These are phyloP conservation scores for Lypha dubia DNA, from an alignment of 2,888 invertebrate species.

Conservation along the genomic window DNA sequence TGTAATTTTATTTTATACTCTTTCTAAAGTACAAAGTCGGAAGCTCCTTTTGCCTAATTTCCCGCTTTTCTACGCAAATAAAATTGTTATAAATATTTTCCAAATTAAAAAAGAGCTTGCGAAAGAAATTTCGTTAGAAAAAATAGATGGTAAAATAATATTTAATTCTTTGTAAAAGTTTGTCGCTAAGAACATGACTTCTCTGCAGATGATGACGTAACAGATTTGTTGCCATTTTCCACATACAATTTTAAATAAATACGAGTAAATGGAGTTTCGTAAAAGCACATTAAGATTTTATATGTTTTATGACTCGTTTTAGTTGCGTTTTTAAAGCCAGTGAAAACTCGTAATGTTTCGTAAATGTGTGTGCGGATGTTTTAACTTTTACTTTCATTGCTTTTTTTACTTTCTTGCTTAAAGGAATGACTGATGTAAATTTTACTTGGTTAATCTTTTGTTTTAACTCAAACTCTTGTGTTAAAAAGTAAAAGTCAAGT, in stretches of 20 bases:
- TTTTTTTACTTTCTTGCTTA: background rate
- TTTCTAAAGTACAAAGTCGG: no score
- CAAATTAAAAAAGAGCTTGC: no score
- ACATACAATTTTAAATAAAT: background rate
- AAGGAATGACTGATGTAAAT: conserved; percentile 39
- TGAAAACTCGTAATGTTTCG: background rate
- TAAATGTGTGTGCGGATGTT: background rate
- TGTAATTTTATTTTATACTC: no score
- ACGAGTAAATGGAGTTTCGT: background rate
- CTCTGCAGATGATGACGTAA: background rate
- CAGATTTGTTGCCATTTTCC: background rate
- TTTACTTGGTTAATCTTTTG: conserved; percentile 52
- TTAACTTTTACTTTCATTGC: conserved; percentile 47
- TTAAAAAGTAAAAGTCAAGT: conserved; percentile 30
- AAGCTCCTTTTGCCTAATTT: no score
- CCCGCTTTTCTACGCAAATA: no score
- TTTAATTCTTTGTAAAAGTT: background rate
- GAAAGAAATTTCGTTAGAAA: no score
- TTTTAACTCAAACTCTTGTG: conserved; percentile 7
- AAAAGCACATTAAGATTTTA: background rate
- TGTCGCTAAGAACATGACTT: background rate
- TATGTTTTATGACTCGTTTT: background rate
- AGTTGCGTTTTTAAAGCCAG: background rate
- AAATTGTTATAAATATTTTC: no score
- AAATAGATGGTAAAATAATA: no score